Base-by-base conservation (phyloP, 2,888 invertebrate species). In the Heteromurus nitidus region DNA sequence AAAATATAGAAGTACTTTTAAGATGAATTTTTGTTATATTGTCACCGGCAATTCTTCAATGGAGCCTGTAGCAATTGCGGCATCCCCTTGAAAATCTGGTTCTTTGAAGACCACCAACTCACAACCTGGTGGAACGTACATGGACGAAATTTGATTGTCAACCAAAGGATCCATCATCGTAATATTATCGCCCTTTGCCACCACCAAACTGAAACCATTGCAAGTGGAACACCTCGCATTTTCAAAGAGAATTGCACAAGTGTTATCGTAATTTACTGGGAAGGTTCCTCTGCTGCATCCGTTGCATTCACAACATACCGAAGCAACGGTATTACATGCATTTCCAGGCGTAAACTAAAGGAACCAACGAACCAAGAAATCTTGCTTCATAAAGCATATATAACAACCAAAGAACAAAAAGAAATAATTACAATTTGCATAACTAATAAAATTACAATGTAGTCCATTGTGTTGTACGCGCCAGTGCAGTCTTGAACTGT, bases 281-380 rank as follows among this genome's bases (percentile, higher is more conserved):
- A 47, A 47, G 18, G 18, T 31, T 20, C 60, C 69, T 24, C 60
- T 65, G 22, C 2, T 31, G 36, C 82, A 82, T 16, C 68, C 64
- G 3, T 53, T 36, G 60, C 83, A 79, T 53, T 83, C 80, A 20
- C 83, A 83, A 22, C 80, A 76, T n/a, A 74, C 75, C 16, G 72
- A 60, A 44, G 20, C 16, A 1, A 30, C 73, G 20, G 62, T 50
- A 30, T 28, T 30, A 36, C 31, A 64, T 2, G 1, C 2, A 2
- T 26, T 5, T 16, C 26, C 20, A 47, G 31, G 55, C 5, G 69
- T 1, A 50, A 69, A 9, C 30, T 30, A 18, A 50, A 2, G 9
- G 20, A 18, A 50, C 16, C 16, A 50, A 20, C 20, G 16, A 18
- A 18, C 2, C 20, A 50, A 50, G n/a, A 18, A 50, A 50, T 2